phyloP scores from a whole-genome alignment of 2,888 invertebrate species.

The Aromia moschata region DNA sequence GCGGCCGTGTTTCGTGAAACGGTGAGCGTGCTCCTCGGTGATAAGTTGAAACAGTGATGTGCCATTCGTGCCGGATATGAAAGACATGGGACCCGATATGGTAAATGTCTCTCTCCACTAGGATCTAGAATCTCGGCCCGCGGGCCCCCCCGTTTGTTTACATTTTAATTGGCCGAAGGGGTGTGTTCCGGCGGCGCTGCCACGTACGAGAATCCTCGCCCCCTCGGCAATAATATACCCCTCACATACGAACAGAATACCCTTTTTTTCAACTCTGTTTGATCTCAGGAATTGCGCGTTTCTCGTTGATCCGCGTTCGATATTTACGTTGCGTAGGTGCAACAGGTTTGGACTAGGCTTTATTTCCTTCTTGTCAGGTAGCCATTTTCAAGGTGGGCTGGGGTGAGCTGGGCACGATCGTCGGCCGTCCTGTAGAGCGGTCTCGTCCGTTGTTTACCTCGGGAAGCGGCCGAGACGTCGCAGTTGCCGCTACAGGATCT shows the following conservation, averaged over 20 bases:
- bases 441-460: slow-evolving; percentile 38
- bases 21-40: slow-evolving; percentile 41
- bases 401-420: slow-evolving; percentile 31
- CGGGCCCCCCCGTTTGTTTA: slow-evolving; percentile 33
- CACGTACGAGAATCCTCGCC: not conserved
- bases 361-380: slow-evolving; percentile 69
- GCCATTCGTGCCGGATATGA: slow-evolving; percentile 67
- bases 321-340: slow-evolving; percentile 55
- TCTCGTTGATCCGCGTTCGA: slow-evolving; percentile 6
- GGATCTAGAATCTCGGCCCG: not conserved
- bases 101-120: no score
- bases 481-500: slow-evolving; percentile 22
- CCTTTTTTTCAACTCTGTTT: no score
- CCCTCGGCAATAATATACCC: no score
- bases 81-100: slow-evolving; percentile 85
- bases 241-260: no score
- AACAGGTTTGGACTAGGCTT: slow-evolving; percentile 67
- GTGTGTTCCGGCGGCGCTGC: slow-evolving; percentile 26
- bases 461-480: slow-evolving; percentile 28
- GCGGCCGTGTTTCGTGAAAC: slow-evolving; percentile 54
- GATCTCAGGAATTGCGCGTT: no score
- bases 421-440: slow-evolving; percentile 34
- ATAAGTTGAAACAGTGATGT: slow-evolving; percentile 45
- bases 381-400: slow-evolving; percentile 64
- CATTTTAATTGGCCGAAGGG: slow-evolving; percentile 29